Evolutionary conservation across 2,113 vertebrate species (phyloP), one percentile per base, ranked within the genome.

Genomic region (Albula glossodonta): DNA sequence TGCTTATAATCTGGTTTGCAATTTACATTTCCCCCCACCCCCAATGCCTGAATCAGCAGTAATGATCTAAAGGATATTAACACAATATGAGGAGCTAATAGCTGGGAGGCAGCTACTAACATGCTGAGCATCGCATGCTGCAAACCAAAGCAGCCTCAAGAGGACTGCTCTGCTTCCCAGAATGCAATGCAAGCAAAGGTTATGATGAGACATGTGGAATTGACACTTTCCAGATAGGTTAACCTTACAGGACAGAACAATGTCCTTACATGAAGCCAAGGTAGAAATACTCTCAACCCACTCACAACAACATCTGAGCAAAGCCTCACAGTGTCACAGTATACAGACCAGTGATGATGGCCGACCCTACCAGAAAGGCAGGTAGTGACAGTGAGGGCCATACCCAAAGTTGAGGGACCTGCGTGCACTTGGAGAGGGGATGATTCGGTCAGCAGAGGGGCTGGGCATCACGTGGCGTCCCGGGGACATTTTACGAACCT

Each of bases 401-500:
- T 95, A 99, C 97, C 97, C 96, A 93, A 99, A 99, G 94, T 96
- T 99, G 78, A 99, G 96, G 77, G 94, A 91, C 82, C 97, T 97
- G 15, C 98, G 96, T 86, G 98, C 96, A 83, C 91, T 97, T 60
- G 97, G 95, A 9, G 97, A 95, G 11, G 96, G 96, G 85, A 89
- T 97, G 86, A 99, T 97, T 91, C 98, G 96, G 56, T 99, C 98
- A 25, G 97, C 92, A 0, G 98, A 97, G 0, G 98, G 96, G 89
- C 97, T 99, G n/a, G 97, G 96, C 90, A 98, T 96, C 88, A 99
- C 96, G 15, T 99, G 98, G 22, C 98, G 97, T 80, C 98, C 98
- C 0, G 98, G 98, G 84, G 98, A 99, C 98, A 99, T 99, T 86
- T 99, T 99, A 87, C 99, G 98, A 49, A 99, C 97, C 92, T 99